Conservation (phyloP, 1,140 invertebrate genomes). For the Drosophila funebris region DNA sequence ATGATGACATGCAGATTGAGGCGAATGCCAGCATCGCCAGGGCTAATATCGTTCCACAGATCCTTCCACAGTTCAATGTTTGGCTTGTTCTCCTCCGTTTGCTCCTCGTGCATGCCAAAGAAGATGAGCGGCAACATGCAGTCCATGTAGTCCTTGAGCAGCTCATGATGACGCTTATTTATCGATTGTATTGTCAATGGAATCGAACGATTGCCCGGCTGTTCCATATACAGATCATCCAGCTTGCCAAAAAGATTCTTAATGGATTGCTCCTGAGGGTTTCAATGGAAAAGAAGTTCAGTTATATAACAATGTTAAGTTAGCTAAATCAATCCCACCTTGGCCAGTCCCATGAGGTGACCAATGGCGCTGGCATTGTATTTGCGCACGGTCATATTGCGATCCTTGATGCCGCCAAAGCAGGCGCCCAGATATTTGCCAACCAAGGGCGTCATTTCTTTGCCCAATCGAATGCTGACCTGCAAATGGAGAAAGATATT, state of each 20-base stretch:
- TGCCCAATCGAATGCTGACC: conserved; percentile 84
- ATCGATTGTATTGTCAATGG: conserved; percentile 92
- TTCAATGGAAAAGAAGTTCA: background rate
- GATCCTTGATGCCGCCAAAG: conserved; percentile 91
- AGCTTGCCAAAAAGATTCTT: conserved; percentile 94
- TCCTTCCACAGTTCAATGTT: conserved; percentile 92
- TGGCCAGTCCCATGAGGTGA: conserved; percentile 93
- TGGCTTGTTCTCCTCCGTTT: conserved; percentile 86
- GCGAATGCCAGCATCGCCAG: conserved; percentile 92
- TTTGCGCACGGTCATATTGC: conserved; percentile 92
- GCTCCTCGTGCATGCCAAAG: conserved; percentile 93
- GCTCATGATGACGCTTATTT: conserved; percentile 92
- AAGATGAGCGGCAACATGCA: conserved; percentile 93
- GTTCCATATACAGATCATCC: conserved; percentile 91
- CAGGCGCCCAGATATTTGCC: conserved; percentile 92
- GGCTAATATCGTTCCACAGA: conserved; percentile 94
- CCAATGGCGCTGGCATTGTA: conserved; percentile 93
- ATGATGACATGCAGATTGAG: conserved; percentile 91
- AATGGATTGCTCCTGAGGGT: conserved; percentile 88
- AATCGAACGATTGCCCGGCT: conserved; percentile 89
- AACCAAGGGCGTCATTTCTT: conserved; percentile 85
- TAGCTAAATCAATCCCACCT: conserved; percentile 75
- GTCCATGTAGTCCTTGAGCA: conserved; percentile 91
- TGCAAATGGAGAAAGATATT: conserved; percentile 38
- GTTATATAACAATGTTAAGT: background rate